A percentile compares a stretch with the other conserved stretches of the same genome.
phyloP scores from a whole-genome alignment of 1,140 invertebrate species.

The Cherax destructor region DNA sequence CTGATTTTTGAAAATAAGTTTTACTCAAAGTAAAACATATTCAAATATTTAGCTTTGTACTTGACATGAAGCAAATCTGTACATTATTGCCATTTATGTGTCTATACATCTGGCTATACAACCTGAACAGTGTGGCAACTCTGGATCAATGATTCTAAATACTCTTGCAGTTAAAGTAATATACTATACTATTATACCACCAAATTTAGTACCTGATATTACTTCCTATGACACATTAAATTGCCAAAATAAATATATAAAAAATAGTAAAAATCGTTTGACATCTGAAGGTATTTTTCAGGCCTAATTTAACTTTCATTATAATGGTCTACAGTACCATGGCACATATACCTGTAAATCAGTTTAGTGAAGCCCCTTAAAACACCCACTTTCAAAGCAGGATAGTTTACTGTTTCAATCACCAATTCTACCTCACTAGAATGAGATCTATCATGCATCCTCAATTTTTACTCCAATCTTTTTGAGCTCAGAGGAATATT shows the following conservation, averaged over 20 bases:
- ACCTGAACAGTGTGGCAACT: neutral
- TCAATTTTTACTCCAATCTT: neutral
- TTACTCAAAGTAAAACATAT: no score
- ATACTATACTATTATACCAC: neutral
- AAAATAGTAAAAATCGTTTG: neutral
- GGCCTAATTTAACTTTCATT: neutral
- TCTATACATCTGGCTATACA: neutral
- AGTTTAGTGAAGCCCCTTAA: neutral
- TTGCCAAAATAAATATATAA: no score
- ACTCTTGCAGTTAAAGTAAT: neutral
- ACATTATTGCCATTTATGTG: slow-evolving; percentile 27
- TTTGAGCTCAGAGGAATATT: neutral
- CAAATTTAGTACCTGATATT: neutral
- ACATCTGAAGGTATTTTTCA: neutral
- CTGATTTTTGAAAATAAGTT: no score
- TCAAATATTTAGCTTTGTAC: neutral
- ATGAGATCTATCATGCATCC: neutral
- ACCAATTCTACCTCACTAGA: neutral
- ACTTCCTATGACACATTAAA: no score
- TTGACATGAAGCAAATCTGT: slow-evolving; percentile 13
- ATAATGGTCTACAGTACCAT: neutral
- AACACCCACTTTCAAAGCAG: neutral
- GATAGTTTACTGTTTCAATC: neutral
- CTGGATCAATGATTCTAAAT: neutral
- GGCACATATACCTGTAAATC: slow-evolving; percentile 26